phyloP scores from a whole-genome alignment of 2,797 vertebrate genomes.

The Dryobates pubescens region DNA sequence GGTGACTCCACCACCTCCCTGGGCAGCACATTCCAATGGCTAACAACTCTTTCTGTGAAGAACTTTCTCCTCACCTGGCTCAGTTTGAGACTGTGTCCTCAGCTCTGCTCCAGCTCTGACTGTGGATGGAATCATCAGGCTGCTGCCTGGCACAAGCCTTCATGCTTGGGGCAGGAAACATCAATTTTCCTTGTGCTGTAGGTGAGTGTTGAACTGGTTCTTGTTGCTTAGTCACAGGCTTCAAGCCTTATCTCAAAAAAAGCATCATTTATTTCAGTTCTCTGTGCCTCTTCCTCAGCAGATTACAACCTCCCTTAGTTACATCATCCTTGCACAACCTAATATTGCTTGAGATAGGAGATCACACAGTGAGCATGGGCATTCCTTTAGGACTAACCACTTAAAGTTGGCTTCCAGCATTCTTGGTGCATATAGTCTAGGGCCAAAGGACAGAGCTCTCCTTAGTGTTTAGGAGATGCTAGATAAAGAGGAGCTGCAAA shows the following conservation, averaged over 20 bases:
- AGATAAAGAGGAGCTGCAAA: constrained; percentile 49
- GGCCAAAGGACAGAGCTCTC: neutral
- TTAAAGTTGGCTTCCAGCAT: constrained; percentile 2
- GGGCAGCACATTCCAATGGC: too few species aligned
- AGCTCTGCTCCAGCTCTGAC: neutral
- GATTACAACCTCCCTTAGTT: neutral
- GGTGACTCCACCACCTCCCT: too few species aligned
- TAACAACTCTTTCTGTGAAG: too few species aligned
- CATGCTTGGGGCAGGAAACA: neutral
- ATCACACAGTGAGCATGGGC: neutral
- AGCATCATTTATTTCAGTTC: neutral
- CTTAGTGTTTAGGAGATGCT: neutral
- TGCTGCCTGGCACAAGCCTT: neutral
- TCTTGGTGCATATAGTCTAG: neutral
- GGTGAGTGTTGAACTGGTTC: neutral
- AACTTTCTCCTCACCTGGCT: too few species aligned
- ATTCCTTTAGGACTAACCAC: constrained; percentile 30
- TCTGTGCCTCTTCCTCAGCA: neutral
- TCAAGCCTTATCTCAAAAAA: neutral
- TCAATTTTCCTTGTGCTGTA: neutral
- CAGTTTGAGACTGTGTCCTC: too few species aligned
- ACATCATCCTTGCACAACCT: neutral
- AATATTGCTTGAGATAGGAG: neutral
- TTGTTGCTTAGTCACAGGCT: neutral
- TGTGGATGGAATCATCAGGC: neutral